These are phyloP conservation scores for Todiramphus saurophagus DNA, from an alignment of 2,113 vertebrate genomes.

Conservation along the genomic window DNA sequence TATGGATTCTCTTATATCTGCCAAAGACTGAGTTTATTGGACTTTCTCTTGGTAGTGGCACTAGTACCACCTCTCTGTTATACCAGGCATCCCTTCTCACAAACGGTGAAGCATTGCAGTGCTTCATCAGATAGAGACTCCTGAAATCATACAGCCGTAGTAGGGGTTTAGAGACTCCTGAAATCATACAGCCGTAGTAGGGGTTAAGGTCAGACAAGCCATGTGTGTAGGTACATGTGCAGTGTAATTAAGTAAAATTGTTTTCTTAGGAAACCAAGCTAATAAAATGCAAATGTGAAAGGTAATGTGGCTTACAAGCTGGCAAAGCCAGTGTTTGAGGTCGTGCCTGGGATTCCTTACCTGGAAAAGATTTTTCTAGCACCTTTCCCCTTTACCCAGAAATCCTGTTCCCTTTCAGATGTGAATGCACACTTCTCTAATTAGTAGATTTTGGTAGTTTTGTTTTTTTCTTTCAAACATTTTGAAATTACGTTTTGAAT, in stretches of 20 bases:
- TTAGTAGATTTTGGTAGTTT: not conserved
- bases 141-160: not conserved
- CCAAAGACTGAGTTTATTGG: not conserved
- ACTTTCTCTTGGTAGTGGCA: not conserved
- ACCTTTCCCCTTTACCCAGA: not conserved
- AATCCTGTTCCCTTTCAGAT: not conserved
- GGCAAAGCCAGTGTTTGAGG: not conserved
- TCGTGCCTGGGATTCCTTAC: not conserved
- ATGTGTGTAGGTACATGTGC: not conserved
- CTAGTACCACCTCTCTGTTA: not conserved
- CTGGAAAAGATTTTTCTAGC: conserved; percentile 6
- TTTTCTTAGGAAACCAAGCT: conserved; percentile 41
- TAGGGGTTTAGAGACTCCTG: not conserved
- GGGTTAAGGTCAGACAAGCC: not conserved
- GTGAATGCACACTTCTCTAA: not conserved
- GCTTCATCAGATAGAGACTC: not conserved
- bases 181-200: not conserved
- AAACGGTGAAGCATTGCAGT: not conserved
- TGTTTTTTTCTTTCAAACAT: not conserved
- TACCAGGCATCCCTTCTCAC: not conserved
- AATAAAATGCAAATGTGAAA: conserved; percentile 37
- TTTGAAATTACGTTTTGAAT: not conserved
- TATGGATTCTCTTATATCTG: not conserved
- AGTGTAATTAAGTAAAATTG: not conserved
- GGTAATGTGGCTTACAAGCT: not conserved